These are phyloP conservation scores for Limnephilus auricula DNA, from an alignment of 2,888 invertebrate species.

Conservation along the genomic window DNA sequence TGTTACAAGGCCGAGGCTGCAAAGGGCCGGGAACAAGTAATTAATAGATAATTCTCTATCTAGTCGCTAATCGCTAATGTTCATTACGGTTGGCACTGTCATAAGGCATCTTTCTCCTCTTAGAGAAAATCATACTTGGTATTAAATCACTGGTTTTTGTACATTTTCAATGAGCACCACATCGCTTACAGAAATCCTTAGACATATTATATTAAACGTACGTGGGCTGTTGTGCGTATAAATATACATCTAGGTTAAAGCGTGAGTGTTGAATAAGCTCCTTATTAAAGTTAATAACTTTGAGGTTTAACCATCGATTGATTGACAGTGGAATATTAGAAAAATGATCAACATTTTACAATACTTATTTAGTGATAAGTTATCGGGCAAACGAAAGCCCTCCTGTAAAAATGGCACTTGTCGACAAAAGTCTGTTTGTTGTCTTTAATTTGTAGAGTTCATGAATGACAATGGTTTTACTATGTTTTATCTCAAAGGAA, in stretches of 20 bases:
- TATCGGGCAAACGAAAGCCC: background rate
- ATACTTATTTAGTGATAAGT: conserved; percentile 15
- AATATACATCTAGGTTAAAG: background rate
- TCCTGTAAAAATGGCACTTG: conserved; percentile 52
- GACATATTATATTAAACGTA: background rate
- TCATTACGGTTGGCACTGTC: conserved; percentile 53
- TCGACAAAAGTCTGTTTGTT: conserved; percentile 27
- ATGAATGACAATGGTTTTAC: conserved; percentile 23
- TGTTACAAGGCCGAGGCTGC: background rate
- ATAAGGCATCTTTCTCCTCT: conserved; percentile 53
- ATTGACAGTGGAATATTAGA: background rate
- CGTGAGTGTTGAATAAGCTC: conserved; percentile 4
- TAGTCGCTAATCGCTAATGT: conserved; percentile 51
- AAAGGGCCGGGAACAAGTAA: background rate
- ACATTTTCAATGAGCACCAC: conserved; percentile 59
- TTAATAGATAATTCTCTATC: conserved; percentile 39
- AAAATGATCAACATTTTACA: conserved; percentile 25
- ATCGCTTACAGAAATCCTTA: conserved; percentile 33
- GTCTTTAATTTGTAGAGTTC: conserved; percentile 28
- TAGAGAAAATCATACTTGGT: conserved; percentile 45
- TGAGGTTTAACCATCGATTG: background rate
- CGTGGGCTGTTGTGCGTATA: background rate
- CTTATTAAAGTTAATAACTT: background rate
- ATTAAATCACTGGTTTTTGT: conserved; percentile 62
- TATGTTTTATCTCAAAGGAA: conserved; percentile 37